A percentile compares a stretch with the other conserved stretches of the same genome.
phyloP scores from a whole-genome alignment of 2,113 vertebrate species.

The Microcebus jonahi region DNA sequence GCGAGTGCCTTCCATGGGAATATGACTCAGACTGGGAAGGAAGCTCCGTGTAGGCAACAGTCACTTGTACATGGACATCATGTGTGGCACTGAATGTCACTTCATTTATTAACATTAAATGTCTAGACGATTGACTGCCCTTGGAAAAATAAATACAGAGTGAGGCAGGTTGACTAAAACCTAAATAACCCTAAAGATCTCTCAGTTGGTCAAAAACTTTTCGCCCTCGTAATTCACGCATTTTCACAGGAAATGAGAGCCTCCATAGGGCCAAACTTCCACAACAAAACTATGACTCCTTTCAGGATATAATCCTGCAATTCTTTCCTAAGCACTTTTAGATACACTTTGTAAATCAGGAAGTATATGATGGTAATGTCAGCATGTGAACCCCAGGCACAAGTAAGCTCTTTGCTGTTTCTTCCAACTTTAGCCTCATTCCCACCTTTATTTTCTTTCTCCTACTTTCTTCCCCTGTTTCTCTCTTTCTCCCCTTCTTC shows the following conservation, averaged over 20 bases:
- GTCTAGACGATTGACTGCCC: neutral
- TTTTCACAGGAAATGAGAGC: neutral
- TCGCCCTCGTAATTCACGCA: neutral
- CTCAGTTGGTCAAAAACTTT: neutral
- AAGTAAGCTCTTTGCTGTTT: neutral
- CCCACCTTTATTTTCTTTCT: neutral
- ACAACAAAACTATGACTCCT: neutral
- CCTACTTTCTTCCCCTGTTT: neutral
- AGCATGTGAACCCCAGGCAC: neutral
- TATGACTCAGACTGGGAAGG: slow-evolving; percentile 14
- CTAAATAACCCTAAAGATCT: neutral
- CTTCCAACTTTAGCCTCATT: neutral
- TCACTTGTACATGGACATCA: neutral
- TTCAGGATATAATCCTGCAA: neutral
- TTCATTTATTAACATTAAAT: neutral
- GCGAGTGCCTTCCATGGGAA: neutral
- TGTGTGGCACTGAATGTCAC: neutral
- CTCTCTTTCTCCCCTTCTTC: slow-evolving; percentile 2
- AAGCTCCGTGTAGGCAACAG: neutral
- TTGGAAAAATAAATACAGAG: neutral
- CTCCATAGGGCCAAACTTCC: neutral
- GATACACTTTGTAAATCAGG: neutral
- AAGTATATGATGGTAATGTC: neutral
- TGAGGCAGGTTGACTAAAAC: neutral
- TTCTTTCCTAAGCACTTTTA: neutral